Base-by-base conservation (phyloP, 2,113 vertebrate genomes). In the Columba livia region DNA sequence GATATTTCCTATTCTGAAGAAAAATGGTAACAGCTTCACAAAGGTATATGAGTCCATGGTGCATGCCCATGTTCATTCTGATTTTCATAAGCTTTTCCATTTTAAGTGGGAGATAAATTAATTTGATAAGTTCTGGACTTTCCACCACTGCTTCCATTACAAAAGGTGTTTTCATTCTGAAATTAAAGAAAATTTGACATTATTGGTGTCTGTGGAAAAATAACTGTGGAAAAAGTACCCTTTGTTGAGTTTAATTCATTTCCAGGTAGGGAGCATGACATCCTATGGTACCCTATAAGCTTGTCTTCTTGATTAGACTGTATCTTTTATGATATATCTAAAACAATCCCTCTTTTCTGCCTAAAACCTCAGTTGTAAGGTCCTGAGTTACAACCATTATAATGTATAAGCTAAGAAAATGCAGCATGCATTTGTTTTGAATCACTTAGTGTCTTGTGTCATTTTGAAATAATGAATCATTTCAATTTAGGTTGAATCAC, bases 381-480 rank as follows among this genome's bases (percentile, higher is more conserved):
- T 57, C 48, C 34, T 67, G 28, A 70, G 25, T 72, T 86, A 15
- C 28, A 75, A 15, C 34, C 2, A 0, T 40, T 16, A 61, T 12
- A 42, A 79, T 4, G 16, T 61, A 40, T 40, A 85, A 79, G 36
- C 17, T 62, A 24, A 64, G 79, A 60, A 90, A 95, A 79, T 32
- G 7, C n/a, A 71, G 8, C 54, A 74, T 36, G 19, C 36, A 40
- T 79, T 92, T 92, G 53, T 62, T 90, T 81, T 81, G 61, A 80
- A 86, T 72, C 53, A 57, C 50, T 91, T 71, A 7, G 20, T 24
- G 19, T 71, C 62, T 90, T 53, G 34, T 85, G 61, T 64, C 65
- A 86, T 83, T 96, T 90, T 60, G 48, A 28, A 81, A 19, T 34
- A 82, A 94, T 58, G 61, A 74, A 69, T 92, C 70, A 84, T 80